phyloP scores from a whole-genome alignment of 2,797 vertebrate species.

The Petrocephalus sullivani region DNA sequence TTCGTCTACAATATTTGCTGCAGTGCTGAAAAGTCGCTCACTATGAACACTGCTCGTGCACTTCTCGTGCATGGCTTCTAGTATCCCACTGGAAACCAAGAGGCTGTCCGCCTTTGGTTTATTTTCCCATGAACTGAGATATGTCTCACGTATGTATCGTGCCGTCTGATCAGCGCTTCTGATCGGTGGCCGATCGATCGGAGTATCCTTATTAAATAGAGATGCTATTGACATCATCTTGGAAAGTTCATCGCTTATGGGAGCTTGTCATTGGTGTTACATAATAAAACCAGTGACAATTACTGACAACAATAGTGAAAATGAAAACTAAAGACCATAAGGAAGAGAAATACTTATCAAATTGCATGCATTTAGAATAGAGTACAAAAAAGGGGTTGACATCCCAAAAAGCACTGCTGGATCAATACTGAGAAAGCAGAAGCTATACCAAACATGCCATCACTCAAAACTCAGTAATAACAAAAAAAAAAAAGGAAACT shows the following conservation, averaged over 20 bases:
- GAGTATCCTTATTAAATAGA: too few relatives aligned
- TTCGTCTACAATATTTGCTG: too few relatives aligned
- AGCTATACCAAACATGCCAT: neutral
- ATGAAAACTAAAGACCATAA: neutral
- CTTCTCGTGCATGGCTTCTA: too few relatives aligned
- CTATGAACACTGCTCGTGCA: too few relatives aligned
- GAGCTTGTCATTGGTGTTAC: neutral
- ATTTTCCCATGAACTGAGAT: too few relatives aligned
- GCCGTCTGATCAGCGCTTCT: too few relatives aligned
- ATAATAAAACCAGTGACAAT: neutral
- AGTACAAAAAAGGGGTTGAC: neutral
- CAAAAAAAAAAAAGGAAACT: neutral
- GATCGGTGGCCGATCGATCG: too few relatives aligned
- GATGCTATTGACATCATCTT: neutral
- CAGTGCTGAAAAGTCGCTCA: too few relatives aligned
- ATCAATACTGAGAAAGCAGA: neutral
- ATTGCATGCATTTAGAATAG: neutral
- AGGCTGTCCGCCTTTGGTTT: too few relatives aligned
- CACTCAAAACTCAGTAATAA: neutral
- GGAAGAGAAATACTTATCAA: neutral
- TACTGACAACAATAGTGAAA: neutral
- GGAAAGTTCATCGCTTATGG: neutral
- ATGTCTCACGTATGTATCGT: too few relatives aligned
- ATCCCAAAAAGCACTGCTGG: neutral
- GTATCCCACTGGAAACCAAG: too few relatives aligned